Evolutionary conservation across 2,113 vertebrate genomes (phyloP), one percentile per base, ranked within the genome.

Genomic region (Burhinus oedicnemus): DNA sequence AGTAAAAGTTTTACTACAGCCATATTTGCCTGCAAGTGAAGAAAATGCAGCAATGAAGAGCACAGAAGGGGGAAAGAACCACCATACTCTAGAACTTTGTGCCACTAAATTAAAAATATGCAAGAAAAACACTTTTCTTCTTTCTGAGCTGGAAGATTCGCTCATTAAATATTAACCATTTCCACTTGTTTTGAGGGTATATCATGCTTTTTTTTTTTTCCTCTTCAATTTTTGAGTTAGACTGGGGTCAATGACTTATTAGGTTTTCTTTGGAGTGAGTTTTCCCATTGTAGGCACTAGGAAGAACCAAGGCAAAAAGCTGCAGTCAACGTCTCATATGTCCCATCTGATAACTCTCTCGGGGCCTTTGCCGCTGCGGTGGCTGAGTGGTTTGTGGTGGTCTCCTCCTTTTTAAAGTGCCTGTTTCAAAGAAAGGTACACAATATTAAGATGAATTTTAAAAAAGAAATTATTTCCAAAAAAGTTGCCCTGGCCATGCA

Each of bases 261-360:
- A 99, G 98, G 98, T 99, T 98, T 98, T 99, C 99, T 99, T 99
- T 99, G 99, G 99, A 99, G 99, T 98, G 98, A 99, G 98, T 99
- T 99, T 99, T 99, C 99, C 98, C 98, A 98, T 97, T 98, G 98
- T 99, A 99, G 99, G 99, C 99, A 99, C 99, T 98, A 99, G 98
- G 98, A 99, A 98, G 98, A 99, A 99, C 98, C 99, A 99, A 99
- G 99, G 99, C 99, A 99, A 98, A 98, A 97, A 98, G 98, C 97
- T 98, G 98, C 97, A 96, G 97, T 99, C 98, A 99, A 95, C 94
- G 99, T 98, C 99, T 98, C 99, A 99, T 98, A 95, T 99, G 99
- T 94, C 98, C 99, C 99, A 99, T 99, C 77, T 99, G 99, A 82
- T 99, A 99, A 95, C 98, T 98, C 92, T 99, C 99, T 82, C 99